These are phyloP conservation scores for Monochamus saltuarius DNA, from an alignment of 1,140 invertebrate genomes.

Conservation along the genomic window DNA sequence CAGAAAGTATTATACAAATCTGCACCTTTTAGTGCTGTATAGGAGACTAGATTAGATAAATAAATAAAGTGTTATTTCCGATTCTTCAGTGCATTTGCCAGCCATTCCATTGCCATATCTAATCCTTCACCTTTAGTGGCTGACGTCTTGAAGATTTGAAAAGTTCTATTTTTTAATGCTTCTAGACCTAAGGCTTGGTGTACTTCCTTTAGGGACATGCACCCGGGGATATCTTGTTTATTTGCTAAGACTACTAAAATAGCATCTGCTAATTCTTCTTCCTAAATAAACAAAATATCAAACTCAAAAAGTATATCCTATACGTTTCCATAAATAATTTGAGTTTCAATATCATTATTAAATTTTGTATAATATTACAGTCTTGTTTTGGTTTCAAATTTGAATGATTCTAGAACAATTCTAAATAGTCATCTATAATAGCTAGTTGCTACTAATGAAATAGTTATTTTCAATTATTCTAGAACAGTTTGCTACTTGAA, in stretches of 20 bases:
- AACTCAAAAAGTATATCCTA: background rate
- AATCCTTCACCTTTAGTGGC: constrained; percentile 98
- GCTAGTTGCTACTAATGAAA: no score
- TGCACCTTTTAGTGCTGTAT: no score
- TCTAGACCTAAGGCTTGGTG: constrained; percentile 95
- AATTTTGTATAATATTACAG: background rate
- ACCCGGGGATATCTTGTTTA: constrained; percentile 98
- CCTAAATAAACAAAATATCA: constrained; percentile 60
- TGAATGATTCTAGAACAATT: background rate
- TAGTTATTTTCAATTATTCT: no score
- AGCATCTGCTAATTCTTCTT: constrained; percentile 95
- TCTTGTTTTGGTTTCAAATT: no score
- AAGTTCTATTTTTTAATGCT: constrained; percentile 93
- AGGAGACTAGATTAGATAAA: no score
- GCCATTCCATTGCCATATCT: constrained; percentile 99
- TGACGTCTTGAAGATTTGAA: constrained; percentile 99
- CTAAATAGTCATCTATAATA: background rate
- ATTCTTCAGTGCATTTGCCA: constrained; percentile 84
- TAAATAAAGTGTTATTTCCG: constrained; percentile 67
- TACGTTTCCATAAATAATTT: constrained; percentile 3
- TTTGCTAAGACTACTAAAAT: constrained; percentile 97
- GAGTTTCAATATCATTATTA: background rate
- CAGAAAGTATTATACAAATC: no score
- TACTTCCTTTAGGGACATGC: constrained; percentile 94
- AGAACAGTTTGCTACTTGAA: no score